phyloP scores from a whole-genome alignment of 2,797 vertebrate species.

The Hydrolagus colliei region DNA sequence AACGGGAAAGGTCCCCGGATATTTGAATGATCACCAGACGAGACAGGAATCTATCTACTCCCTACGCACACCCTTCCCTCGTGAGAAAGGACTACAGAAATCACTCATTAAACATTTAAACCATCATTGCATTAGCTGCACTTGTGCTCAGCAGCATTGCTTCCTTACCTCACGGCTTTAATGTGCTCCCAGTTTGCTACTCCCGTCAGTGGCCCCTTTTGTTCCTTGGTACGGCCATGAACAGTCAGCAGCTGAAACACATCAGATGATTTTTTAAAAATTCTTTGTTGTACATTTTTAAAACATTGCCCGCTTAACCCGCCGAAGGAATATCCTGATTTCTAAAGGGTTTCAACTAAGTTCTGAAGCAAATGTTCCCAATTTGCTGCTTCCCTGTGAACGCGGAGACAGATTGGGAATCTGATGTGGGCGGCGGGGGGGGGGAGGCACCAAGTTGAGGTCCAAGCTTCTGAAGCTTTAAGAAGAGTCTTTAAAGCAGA shows the following conservation, averaged over 20 bases:
- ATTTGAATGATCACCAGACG: no score
- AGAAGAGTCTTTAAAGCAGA: no score
- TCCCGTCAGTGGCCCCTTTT: conserved; percentile 81
- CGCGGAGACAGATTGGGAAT: no score
- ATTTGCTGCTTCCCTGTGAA: neutral
- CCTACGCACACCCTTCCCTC: neutral
- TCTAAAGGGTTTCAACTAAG: neutral
- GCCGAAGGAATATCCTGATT: neutral
- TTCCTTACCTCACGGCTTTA: conserved; percentile 71
- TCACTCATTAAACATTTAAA: no score
- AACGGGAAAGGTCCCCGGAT: no score
- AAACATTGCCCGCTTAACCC: neutral
- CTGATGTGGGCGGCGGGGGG: no score
- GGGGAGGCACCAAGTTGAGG: no score
- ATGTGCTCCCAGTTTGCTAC: conserved; percentile 91
- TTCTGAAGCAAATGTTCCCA: neutral
- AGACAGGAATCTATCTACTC: no score
- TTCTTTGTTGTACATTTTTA: neutral
- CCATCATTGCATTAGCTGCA: neutral
- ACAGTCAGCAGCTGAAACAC: conserved; percentile 76
- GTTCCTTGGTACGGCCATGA: conserved; percentile 91
- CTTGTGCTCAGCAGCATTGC: neutral
- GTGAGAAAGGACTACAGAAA: neutral
- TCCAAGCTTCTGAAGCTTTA: no score
- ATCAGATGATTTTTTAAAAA: conserved; percentile 32